Base-by-base conservation (phyloP, 2,888 invertebrate genomes). In the Ectemnius lituratus region DNA sequence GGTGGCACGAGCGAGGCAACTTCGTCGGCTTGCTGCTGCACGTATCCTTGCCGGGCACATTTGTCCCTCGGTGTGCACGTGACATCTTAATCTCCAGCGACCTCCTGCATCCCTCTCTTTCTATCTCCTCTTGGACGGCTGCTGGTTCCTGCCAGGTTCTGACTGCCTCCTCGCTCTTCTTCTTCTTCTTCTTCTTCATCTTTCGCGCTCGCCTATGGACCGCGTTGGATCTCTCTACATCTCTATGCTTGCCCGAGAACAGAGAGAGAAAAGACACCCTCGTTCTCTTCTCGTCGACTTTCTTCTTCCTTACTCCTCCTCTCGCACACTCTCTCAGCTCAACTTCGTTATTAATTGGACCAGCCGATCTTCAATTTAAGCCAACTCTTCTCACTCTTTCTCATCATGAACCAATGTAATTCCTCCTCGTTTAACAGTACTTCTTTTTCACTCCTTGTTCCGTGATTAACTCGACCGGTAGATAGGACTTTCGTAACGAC, bases 1-100 rank as follows among this genome's bases (percentile, higher is more conserved):
- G 75, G 76, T 79, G 80, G 82, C 79, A 83, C 81, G 77, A 83
- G 76, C 77, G 79, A 67, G 71, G 75, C 75, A 75, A 70, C 77
- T 82, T 79, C 70, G 49, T 45, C 16, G 27, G 13, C 49, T 20
- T 61, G 62, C 61, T 62, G 18, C 58, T 62, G 71, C 76, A 72
- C 79, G 73, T 80, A 79, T 77, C 70, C 70, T 70, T 62, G 67
- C 73, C 66, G 23, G 67, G 67, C 75, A 76, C 77, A 80, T 86
- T 81, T 84, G 83, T 82, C 82, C 81, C 82, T 76, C 73, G 81
- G 78, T 78, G 80, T 82, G 85, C 84, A 81, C 85, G 86, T 86
- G 86, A 87, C 87, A 87, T 88, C 85, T 88, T 86, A 88, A 87
- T 88, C 86, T 86, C 70, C 63, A 61, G 49, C 62, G 52, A 14